Conservation (phyloP, 2,797 vertebrate species). For the Darevskia nairensis region DNA sequence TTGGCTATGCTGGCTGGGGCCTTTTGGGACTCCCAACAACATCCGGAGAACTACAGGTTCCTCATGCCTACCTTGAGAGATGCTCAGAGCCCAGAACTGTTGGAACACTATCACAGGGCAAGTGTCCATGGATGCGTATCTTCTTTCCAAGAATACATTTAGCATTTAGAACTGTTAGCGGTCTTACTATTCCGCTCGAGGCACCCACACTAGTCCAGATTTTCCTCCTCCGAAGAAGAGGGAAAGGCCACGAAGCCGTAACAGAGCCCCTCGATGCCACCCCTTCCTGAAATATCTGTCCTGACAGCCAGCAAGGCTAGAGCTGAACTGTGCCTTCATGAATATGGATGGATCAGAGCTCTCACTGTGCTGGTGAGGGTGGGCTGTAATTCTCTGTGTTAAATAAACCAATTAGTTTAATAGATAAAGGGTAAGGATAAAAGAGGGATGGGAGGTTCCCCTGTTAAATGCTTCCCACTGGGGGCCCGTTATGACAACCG, state of each 20-base stretch:
- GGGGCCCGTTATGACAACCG: constrained; percentile 14
- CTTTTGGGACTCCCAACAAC: neutral
- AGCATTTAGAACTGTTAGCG: neutral
- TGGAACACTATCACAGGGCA: neutral
- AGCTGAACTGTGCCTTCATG: constrained; percentile 21
- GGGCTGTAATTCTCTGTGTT: constrained; percentile 28
- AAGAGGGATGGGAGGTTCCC: constrained; percentile 14
- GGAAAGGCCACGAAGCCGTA: no score
- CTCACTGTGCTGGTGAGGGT: constrained; percentile 17
- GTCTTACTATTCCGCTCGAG: neutral
- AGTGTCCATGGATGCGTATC: neutral
- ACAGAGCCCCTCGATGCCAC: neutral
- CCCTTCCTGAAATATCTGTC: neutral
- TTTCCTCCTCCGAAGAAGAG: neutral
- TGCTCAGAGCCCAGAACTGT: neutral
- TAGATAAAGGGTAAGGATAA: constrained; percentile 35
- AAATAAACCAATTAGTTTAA: constrained; percentile 48
- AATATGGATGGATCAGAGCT: constrained; percentile 33
- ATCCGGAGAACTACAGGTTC: neutral
- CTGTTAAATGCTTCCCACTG: constrained; percentile 15
- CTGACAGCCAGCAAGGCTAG: neutral
- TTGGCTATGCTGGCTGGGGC: neutral
- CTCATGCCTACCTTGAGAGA: neutral
- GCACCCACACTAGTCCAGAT: neutral
- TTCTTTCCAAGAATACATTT: neutral